Percentiles rank a stretch among this genome's conserved stretches.
Conservation (phyloP, 2,797 vertebrate species). For the Manis pentadactyla region DNA sequence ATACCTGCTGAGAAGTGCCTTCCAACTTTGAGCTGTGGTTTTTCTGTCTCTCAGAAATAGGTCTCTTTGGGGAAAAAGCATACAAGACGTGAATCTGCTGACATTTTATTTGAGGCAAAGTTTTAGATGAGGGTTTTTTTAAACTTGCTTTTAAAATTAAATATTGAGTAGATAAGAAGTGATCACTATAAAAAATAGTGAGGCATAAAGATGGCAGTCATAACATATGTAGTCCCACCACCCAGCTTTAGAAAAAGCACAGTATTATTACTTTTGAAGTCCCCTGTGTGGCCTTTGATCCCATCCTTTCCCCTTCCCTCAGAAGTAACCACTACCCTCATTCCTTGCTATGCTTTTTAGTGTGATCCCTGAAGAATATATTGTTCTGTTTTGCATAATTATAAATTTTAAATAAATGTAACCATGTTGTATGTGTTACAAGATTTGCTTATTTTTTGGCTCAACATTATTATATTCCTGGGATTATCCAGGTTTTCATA, state of each 20-base stretch:
- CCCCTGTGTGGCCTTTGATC: not conserved
- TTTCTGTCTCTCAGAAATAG: not conserved
- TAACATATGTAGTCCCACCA: not conserved
- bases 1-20: not conserved
- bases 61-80: not conserved
- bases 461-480: not conserved
- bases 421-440: not conserved
- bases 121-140: not conserved
- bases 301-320: not conserved
- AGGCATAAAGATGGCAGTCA: not conserved
- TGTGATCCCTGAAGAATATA: not conserved
- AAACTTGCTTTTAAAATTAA: slow-evolving; percentile 44
- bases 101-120: not conserved
- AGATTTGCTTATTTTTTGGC: not conserved
- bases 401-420: slow-evolving; percentile 21
- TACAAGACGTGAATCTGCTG: not conserved
- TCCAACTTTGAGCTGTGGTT: not conserved
- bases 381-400: not conserved
- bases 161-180: not conserved
- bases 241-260: not conserved
- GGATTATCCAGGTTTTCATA: not conserved
- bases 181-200: not conserved
- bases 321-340: not conserved
- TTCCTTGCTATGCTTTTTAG: not conserved
- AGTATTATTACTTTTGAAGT: not conserved